These are phyloP conservation scores for Notechis scutatus DNA, from an alignment of 2,113 vertebrate species.

Conservation along the genomic window DNA sequence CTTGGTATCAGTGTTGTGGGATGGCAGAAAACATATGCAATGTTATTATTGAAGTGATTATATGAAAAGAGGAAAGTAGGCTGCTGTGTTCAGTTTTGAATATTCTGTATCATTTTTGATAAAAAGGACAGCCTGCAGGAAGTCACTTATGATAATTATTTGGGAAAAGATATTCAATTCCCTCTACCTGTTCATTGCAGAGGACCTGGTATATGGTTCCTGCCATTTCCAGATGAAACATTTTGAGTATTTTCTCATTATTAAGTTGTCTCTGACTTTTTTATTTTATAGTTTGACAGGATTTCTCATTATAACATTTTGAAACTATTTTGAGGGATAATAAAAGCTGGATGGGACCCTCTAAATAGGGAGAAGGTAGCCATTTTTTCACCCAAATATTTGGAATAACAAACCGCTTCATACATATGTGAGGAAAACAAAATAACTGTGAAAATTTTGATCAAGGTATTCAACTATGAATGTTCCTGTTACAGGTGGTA, in stretches of 20 bases:
- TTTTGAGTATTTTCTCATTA: background rate
- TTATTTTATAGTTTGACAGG: background rate
- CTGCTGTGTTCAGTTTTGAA: background rate
- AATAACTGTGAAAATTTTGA: background rate
- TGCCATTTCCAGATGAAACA: background rate
- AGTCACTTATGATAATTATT: background rate
- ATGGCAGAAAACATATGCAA: conserved; percentile 60
- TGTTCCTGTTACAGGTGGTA: background rate
- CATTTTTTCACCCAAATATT: background rate
- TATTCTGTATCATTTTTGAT: conserved; percentile 2
- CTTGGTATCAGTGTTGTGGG: conserved; percentile 68
- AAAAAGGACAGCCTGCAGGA: background rate
- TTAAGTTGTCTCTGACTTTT: background rate
- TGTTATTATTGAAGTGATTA: conserved; percentile 17
- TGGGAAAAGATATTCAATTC: background rate
- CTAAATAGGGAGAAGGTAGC: background rate
- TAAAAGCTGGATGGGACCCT: background rate
- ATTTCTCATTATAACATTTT: background rate
- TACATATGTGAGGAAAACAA: background rate
- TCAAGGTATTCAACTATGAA: background rate
- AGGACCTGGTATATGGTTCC: background rate
- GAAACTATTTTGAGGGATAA: background rate
- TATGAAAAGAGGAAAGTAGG: background rate
- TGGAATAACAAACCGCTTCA: no score
- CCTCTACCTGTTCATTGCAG: background rate